Conservation (phyloP, 2,113 vertebrate genomes). For the Serinus canaria region DNA sequence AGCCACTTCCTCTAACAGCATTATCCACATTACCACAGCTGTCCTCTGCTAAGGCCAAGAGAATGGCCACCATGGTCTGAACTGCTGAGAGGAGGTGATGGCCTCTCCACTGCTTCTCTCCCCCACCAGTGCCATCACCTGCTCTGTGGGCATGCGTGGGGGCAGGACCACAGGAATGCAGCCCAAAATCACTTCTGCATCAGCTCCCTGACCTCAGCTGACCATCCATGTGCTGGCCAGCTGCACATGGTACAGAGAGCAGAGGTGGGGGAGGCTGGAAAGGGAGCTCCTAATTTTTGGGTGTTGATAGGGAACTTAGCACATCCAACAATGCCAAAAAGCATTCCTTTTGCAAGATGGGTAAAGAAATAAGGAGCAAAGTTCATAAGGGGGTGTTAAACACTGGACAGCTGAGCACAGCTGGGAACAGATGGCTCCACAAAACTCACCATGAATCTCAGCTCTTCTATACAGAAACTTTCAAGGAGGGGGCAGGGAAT, state of each 20-base stretch:
- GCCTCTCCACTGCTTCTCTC: neutral
- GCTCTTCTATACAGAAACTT: neutral
- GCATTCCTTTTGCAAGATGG: neutral
- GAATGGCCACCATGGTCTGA: neutral
- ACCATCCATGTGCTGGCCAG: accelerated
- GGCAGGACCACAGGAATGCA: neutral
- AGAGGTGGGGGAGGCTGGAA: neutral
- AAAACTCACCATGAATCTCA: neutral
- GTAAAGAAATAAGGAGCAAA: neutral
- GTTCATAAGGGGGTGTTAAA: neutral
- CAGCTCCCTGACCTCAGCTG: neutral
- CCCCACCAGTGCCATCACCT: neutral
- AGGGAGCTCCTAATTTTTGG: neutral
- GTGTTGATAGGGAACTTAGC: neutral
- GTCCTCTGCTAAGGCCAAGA: neutral
- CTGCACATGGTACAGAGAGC: neutral
- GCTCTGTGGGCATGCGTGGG: neutral
- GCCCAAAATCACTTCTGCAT: neutral
- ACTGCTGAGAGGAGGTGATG: neutral
- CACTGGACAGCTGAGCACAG: accelerated
- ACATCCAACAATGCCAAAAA: neutral
- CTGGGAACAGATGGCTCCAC: neutral
- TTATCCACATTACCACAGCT: neutral
- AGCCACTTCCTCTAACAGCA: neutral
- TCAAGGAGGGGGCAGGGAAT: neutral